Percentiles rank a stretch among this genome's conserved stretches.
Evolutionary conservation across 1,140 invertebrate species (phyloP).

Genomic region (Micrasema minimum): DNA sequence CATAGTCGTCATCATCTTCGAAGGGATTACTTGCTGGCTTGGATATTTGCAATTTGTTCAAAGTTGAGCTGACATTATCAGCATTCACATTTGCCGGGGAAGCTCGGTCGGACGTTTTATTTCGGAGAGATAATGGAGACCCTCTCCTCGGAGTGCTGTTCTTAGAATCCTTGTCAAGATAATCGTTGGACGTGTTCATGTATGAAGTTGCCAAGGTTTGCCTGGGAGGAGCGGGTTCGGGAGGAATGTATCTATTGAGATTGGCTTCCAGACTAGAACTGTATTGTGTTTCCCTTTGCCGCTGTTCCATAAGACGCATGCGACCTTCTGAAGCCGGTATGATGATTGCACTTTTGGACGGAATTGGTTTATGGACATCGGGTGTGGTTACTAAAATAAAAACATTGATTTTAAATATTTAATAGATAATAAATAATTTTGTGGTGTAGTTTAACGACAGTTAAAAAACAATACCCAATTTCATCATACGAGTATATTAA

Average conservation of each 20-base stretch:
- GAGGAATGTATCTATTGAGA: slow-evolving; percentile 56
- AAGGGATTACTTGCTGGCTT: slow-evolving; percentile 70
- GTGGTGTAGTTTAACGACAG: no score
- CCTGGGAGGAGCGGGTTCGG: neutral
- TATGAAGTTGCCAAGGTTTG: slow-evolving; percentile 27
- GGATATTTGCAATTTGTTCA: slow-evolving; percentile 56
- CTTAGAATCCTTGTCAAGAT: slow-evolving; percentile 46
- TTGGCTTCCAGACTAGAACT: slow-evolving; percentile 73
- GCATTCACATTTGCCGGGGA: slow-evolving; percentile 30
- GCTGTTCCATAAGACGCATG: slow-evolving; percentile 66
- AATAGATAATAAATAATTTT: no score
- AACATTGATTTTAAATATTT: slow-evolving; percentile 7
- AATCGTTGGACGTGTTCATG: slow-evolving; percentile 44
- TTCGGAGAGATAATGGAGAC: slow-evolving; percentile 41
- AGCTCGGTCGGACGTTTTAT: slow-evolving; percentile 28
- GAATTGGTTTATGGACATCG: slow-evolving; percentile 58
- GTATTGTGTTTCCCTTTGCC: slow-evolving; percentile 59
- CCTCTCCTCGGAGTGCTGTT: slow-evolving; percentile 45
- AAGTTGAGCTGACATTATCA: slow-evolving; percentile 35
- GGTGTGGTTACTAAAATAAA: slow-evolving; percentile 56
- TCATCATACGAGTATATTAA: no score
- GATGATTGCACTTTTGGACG: slow-evolving; percentile 58
- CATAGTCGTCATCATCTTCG: slow-evolving; percentile 66
- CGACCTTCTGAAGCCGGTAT: slow-evolving; percentile 66
- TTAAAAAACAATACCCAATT: no score